Percentiles rank a stretch among this genome's conserved stretches.
Evolutionary conservation across 2,113 vertebrate species (phyloP).

Genomic region (Candoia aspera): DNA sequence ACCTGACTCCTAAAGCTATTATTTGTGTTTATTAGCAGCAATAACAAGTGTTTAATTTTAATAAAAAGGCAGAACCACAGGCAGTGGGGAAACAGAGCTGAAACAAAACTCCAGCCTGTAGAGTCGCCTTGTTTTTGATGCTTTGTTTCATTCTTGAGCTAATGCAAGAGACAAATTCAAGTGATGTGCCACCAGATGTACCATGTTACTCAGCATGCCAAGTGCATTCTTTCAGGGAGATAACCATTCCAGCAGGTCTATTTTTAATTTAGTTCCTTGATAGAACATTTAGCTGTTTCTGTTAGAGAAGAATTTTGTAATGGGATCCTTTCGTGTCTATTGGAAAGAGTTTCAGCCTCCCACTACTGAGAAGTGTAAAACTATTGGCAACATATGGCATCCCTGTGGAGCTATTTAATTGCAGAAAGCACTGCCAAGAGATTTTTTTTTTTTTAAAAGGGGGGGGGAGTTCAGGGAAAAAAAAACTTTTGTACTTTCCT

Average conservation of each 20-base stretch:
- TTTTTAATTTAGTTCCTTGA: conserved; percentile 72
- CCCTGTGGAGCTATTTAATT: conserved; percentile 71
- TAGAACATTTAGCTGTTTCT: conserved; percentile 65
- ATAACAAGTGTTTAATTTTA: background rate
- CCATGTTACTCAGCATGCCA: conserved; percentile 26
- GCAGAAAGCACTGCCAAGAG: conserved; percentile 71
- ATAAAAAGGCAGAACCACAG: background rate
- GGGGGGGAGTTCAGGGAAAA: conserved; percentile 42
- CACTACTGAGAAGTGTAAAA: conserved; percentile 71
- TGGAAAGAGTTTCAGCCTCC: conserved; percentile 70
- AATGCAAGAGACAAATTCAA: conserved; percentile 17
- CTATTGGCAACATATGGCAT: conserved; percentile 75
- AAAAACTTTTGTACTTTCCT: conserved; percentile 39
- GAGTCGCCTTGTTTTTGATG: background rate
- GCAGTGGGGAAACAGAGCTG: background rate
- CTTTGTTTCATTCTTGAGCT: conserved; percentile 17
- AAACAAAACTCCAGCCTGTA: background rate
- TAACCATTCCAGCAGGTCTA: conserved; percentile 70
- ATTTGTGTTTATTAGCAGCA: background rate
- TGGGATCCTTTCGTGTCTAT: conserved; percentile 73
- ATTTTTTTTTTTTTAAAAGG: conserved; percentile 31
- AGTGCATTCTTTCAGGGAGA: conserved; percentile 61
- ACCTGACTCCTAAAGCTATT: background rate
- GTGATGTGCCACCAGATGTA: conserved; percentile 53
- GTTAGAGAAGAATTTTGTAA: conserved; percentile 69